Conservation (phyloP, 2,888 invertebrate genomes). For the Tetropium fuscum region DNA sequence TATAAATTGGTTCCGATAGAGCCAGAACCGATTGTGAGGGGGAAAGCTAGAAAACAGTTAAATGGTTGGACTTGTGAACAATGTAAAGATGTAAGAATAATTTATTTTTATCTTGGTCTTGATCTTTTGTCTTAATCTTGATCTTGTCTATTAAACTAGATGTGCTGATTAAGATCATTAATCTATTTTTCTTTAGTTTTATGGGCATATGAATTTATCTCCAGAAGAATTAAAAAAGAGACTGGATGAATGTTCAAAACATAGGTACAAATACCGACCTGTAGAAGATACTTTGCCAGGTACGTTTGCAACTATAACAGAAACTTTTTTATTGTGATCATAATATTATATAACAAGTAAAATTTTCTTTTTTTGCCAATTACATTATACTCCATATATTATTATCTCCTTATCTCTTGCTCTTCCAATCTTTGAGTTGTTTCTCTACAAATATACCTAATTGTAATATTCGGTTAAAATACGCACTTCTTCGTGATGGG, state of each 20-base stretch:
- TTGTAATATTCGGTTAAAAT: too few species aligned
- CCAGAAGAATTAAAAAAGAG: conserved; percentile 61
- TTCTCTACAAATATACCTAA: too few species aligned
- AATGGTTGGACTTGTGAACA: conserved; percentile 54
- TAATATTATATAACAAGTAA: not conserved
- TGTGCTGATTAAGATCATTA: too few species aligned
- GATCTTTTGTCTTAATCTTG: too few species aligned
- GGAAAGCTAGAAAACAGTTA: conserved; percentile 50
- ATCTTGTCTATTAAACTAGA: too few species aligned
- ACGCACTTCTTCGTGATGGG: too few species aligned
- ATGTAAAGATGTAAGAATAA: conserved; percentile 47
- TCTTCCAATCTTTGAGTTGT: too few species aligned
- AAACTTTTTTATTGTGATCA: too few species aligned
- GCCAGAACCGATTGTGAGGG: conserved; percentile 48
- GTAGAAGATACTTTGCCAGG: conserved; percentile 52
- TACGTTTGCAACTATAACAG: conserved; percentile 26
- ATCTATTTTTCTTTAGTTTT: conserved; percentile 45
- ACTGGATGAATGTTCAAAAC: conserved; percentile 67
- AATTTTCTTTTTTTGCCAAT: not conserved
- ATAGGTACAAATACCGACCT: conserved; percentile 63
- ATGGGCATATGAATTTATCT: conserved; percentile 53
- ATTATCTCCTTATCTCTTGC: too few species aligned
- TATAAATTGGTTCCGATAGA: conserved; percentile 21
- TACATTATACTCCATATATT: not conserved
- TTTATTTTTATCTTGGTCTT: not conserved